Evolutionary conservation across 2,113 vertebrate species (phyloP), one percentile per base, ranked within the genome.

Genomic region (Odocoileus hemionus): DNA sequence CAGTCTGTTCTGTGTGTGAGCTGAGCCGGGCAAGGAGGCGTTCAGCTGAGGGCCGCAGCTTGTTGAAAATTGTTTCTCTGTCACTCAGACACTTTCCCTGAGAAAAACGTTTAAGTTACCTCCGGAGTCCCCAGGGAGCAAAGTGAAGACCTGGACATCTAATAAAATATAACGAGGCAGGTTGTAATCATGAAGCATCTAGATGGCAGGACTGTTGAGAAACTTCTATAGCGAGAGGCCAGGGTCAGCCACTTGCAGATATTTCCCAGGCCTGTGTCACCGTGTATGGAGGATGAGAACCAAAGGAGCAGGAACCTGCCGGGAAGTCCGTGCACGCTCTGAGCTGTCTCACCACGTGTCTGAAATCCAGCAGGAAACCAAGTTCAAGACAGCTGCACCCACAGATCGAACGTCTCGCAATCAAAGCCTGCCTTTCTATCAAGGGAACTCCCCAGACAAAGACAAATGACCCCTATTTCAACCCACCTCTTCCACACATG

Each of bases 161-260:
- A 94, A 97, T 86, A 98, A 97, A 98, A 97, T 45, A 86, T 70
- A 97, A 97, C 82, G 97, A 98, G 97, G 84, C 11, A 43, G 28
- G 78, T 74, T 91, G 67, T 96, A 96, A 97, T 98, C 86, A 93
- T 57, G 87, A 97, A 96, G 14, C 43, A 30, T 91, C 89, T 93
- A 82, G 64, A 47, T 2, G 2, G 86, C n/a, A 52, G 21, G 47
- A 64, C 76, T 80, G 78, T 47, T 43, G 28, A 70, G 86, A 86
- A 92, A 85, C 39, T 43, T 86, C 2, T 3, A 60, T 25, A 52
- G 47, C 33, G 36, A 39, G 30, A 50, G 57, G 23, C 45, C 50
- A 25, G 82, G 45, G n/a, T 3, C 13, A n/a, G 67, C 67, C 45
- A 50, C 9, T 83, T 50, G 21, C 15, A 64, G 54, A 60, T 4